Conservation (phyloP, 1,140 invertebrate species). For the Drosophila orosa region DNA sequence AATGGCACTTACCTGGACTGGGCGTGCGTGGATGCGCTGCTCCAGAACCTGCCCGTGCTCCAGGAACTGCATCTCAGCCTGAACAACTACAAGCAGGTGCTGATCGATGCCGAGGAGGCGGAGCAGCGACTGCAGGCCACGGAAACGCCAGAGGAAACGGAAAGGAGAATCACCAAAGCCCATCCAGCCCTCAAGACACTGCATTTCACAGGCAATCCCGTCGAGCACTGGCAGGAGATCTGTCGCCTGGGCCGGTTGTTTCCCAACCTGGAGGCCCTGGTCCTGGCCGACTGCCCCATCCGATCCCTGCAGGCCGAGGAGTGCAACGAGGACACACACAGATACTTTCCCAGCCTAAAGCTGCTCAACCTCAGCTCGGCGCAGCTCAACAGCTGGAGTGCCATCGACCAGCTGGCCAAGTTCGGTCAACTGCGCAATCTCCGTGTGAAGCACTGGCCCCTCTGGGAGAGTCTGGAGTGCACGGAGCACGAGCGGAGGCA, state of each 20-base stretch:
- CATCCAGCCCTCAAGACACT: constrained; percentile 90
- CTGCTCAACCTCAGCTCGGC: constrained; percentile 94
- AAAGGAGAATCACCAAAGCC: constrained; percentile 73
- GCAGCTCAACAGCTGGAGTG: constrained; percentile 92
- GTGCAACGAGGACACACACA: constrained; percentile 76
- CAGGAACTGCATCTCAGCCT: constrained; percentile 96
- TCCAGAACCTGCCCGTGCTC: constrained; percentile 90
- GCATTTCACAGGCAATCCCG: constrained; percentile 93
- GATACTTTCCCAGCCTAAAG: constrained; percentile 87
- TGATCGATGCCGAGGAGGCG: constrained; percentile 77
- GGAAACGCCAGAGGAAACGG: constrained; percentile 85
- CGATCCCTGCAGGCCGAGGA: constrained; percentile 53
- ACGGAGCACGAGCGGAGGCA: constrained; percentile 94
- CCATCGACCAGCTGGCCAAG: constrained; percentile 92
- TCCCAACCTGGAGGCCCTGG: constrained; percentile 92
- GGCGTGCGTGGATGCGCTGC: constrained; percentile 91
- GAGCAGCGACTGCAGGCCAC: constrained; percentile 69
- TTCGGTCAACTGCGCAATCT: constrained; percentile 93
- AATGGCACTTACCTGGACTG: constrained; percentile 94
- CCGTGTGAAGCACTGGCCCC: constrained; percentile 89
- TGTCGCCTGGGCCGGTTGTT: constrained; percentile 93
- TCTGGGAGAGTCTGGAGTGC: constrained; percentile 90
- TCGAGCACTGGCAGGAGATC: constrained; percentile 92
- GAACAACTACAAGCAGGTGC: constrained; percentile 92
- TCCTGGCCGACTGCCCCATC: constrained; percentile 93